Percentiles rank a stretch among this genome's conserved stretches.
Conservation (phyloP, 2,888 invertebrate genomes). For the Acronicta aceris region DNA sequence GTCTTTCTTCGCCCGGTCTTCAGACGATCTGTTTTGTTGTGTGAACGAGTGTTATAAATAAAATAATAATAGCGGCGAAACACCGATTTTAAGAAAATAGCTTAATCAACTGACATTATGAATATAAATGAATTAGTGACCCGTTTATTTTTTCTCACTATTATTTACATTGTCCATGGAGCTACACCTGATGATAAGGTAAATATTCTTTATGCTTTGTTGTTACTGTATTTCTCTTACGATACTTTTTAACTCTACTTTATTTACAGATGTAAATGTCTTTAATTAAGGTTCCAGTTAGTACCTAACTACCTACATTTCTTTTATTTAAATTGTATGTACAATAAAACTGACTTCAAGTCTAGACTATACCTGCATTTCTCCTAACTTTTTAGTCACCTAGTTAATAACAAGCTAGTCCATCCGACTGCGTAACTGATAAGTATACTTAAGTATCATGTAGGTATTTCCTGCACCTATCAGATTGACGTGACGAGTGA, state of each 20-base stretch:
- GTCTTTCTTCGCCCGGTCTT: conserved; percentile 63
- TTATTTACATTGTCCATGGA: conserved; percentile 75
- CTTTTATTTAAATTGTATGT: not conserved
- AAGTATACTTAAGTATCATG: not conserved
- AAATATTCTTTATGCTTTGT: conserved; percentile 58
- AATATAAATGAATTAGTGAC: conserved; percentile 77
- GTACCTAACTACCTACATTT: not conserved
- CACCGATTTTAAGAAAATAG: conserved; percentile 52
- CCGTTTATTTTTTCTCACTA: conserved; percentile 76
- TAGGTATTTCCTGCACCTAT: conserved; percentile 38
- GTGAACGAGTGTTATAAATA: conserved; percentile 75
- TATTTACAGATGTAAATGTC: conserved; percentile 2
- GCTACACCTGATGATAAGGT: conserved; percentile 80
- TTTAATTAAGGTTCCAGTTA: not conserved
- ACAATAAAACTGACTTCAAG: too few relatives aligned
- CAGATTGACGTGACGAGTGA: conserved; percentile 44
- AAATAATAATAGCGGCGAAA: conserved; percentile 59
- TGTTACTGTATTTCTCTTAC: not conserved
- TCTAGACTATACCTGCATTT: too few relatives aligned
- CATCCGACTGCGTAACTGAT: not conserved
- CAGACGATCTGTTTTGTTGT: conserved; percentile 73
- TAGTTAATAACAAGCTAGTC: conserved; percentile 6
- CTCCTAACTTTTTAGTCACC: not conserved
- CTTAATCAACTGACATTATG: conserved; percentile 71
- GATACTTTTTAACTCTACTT: not conserved